Evolutionary conservation across 2,797 vertebrate genomes (phyloP), one percentile per base, ranked within the genome.

Genomic region (Cercopithecus hamlyni): DNA sequence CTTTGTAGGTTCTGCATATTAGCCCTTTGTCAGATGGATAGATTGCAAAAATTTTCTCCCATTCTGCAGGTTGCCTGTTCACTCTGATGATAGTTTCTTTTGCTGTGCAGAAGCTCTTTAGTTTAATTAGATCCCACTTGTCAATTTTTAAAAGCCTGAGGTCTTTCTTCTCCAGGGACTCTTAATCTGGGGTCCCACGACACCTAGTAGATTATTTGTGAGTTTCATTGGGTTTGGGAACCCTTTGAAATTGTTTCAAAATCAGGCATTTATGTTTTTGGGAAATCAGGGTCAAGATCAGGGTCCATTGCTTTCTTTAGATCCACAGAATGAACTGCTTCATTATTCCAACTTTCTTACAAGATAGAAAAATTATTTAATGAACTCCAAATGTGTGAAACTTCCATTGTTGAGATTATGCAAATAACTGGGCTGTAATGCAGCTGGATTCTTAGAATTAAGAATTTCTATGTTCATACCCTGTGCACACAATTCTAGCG

Each of bases 391-490:
- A 67, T 93, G 80, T 39, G 39, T 20, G 70, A 90, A 83, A 79
- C 14, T 87, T 52, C 75, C 58, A 50, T 92, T 87, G 39, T 52
- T 86, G 52, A 96, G 96, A 58, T 83, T 58, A 39, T 83, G 92
- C 81, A 94, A 39, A 64, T 96, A 88, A 88, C 70, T 72, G 45
- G 76, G 58, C 22, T 75, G 13, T 94, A 67, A 88, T 45, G 48
- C 55, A 88, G 45, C 45, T 70, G 86, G 20, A 39, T 84, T 89
- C 77, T 61, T 73, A 58, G 85, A 83, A 84, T 92, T 73, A 58
- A 41, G 84, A 67, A 87, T 95, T 93, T 79, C 45, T 13, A 12
- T 1, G 3, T 80, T 45, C 43, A 2, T 24, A 76, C 58, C 30
- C 50, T 70, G 50, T 41, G 70, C 50, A 24, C 0, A 43, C 13